These are phyloP conservation scores for Caenorhabditis briggsae DNA, from an alignment of 1,140 invertebrate species.

Conservation along the genomic window DNA sequence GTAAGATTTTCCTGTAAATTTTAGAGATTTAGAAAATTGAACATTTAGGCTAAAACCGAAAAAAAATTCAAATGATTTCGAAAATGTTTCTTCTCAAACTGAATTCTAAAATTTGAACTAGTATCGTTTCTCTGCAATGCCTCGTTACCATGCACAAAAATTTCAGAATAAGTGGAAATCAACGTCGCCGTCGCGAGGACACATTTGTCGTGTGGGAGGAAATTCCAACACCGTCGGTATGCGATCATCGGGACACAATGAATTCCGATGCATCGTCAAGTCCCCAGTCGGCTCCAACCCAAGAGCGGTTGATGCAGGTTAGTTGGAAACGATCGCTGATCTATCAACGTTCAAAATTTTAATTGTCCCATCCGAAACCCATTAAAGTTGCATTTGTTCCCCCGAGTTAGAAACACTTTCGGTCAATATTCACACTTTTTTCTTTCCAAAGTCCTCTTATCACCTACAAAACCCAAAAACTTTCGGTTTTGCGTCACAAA, in stretches of 20 bases:
- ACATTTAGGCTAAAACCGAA: too few relatives aligned
- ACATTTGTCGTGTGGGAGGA: constrained; percentile 42
- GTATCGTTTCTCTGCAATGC: too few relatives aligned
- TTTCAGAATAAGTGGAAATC: constrained; percentile 46
- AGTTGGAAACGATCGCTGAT: too few relatives aligned
- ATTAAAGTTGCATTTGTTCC: too few relatives aligned
- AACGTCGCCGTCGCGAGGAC: constrained; percentile 37
- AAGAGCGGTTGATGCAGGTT: constrained; percentile 33
- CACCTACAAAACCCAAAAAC: neutral
- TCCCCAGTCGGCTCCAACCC: neutral
- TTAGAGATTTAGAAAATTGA: too few relatives aligned
- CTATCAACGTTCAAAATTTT: neutral
- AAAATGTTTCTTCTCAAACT: too few relatives aligned
- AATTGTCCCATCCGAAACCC: neutral
- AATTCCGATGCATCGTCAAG: constrained; percentile 26
- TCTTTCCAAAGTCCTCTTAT: neutral
- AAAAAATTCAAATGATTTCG: too few relatives aligned
- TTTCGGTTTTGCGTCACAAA: constrained; percentile 10
- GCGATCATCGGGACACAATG: constrained; percentile 43
- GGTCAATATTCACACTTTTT: constrained; percentile 25
- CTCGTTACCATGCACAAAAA: neutral
- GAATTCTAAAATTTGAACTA: too few relatives aligned
- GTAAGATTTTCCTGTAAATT: too few relatives aligned
- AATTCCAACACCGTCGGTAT: constrained; percentile 33
- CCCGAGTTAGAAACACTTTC: neutral